A percentile compares a stretch with the other conserved stretches of the same genome.
phyloP scores from a whole-genome alignment of 1,140 invertebrate genomes.

The Caenorhabditis briggsae region DNA sequence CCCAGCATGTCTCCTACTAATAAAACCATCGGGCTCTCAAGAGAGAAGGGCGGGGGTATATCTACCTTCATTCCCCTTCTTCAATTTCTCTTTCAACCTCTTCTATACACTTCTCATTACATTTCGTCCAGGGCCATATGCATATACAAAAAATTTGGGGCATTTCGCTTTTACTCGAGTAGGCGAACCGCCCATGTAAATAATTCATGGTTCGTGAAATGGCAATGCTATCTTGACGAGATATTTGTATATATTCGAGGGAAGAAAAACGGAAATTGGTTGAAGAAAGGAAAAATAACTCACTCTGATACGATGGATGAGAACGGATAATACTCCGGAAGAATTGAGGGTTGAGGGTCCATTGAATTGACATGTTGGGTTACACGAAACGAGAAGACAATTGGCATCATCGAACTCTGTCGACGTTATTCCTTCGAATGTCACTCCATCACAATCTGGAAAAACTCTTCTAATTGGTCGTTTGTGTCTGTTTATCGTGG shows the following conservation, averaged over 20 bases:
- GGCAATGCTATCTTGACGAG: background rate
- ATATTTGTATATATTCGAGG: conserved; percentile 16
- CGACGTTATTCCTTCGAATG: conserved; percentile 39
- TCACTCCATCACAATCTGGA: conserved; percentile 49
- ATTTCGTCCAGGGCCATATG: background rate
- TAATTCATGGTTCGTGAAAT: conserved; percentile 9
- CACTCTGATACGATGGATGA: conserved; percentile 35
- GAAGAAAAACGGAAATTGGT: background rate
- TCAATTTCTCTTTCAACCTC: background rate
- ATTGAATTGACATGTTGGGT: conserved; percentile 38
- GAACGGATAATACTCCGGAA: conserved; percentile 23
- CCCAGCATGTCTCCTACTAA: conserved; percentile 5
- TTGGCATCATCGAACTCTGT: conserved; percentile 28
- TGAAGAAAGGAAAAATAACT: background rate
- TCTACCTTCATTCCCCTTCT: background rate
- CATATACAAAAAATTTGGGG: conserved; percentile 5
- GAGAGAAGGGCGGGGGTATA: background rate
- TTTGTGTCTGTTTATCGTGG: no score
- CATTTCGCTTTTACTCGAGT: conserved; percentile 12
- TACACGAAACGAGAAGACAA: conserved; percentile 41
- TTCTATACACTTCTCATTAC: conserved; percentile 11
- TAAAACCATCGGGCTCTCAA: background rate
- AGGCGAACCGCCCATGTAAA: conserved; percentile 16
- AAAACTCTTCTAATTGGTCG: background rate
- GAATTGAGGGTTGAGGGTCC: conserved; percentile 33